Conservation (phyloP, 2,888 invertebrate genomes). For the Phortica okadai region DNA sequence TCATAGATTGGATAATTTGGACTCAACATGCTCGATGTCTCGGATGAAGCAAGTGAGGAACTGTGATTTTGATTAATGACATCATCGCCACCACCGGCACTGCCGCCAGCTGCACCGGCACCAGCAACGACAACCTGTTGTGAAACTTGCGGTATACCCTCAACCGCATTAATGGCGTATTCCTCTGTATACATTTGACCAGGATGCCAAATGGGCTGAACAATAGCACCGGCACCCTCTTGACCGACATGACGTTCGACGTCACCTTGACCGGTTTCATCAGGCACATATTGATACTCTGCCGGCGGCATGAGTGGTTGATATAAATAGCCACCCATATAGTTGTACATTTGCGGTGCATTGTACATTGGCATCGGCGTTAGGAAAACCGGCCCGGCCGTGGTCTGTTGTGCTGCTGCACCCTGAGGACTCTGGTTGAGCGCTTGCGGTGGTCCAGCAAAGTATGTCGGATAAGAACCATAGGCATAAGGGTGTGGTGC, state of each 20-base stretch:
- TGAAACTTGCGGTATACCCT: conserved; percentile 51
- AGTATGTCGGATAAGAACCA: conserved; percentile 66
- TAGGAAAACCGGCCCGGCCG: conserved; percentile 71
- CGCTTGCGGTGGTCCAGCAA: conserved; percentile 61
- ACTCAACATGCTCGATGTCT: conserved; percentile 75
- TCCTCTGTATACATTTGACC: conserved; percentile 72
- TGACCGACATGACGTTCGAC: conserved; percentile 61
- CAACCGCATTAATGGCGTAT: conserved; percentile 57
- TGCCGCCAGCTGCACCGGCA: conserved; percentile 32
- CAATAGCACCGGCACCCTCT: conserved; percentile 42
- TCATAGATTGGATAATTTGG: conserved; percentile 74
- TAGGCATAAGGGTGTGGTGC: conserved; percentile 62
- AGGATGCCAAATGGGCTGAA: conserved; percentile 71
- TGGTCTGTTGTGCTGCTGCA: conserved; percentile 73
- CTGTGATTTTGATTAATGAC: conserved; percentile 73
- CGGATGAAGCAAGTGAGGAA: conserved; percentile 70
- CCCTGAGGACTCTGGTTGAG: conserved; percentile 69
- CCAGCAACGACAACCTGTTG: conserved; percentile 36
- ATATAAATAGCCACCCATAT: conserved; percentile 66
- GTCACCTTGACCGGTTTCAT: conserved; percentile 66
- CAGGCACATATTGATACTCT: conserved; percentile 70
- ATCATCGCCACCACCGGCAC: conserved; percentile 57
- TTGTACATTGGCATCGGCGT: conserved; percentile 69
- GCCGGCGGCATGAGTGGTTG: conserved; percentile 66
- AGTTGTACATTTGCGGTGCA: conserved; percentile 65